These are phyloP conservation scores for Prosopocoilus inquinatus DNA, from an alignment of 2,888 invertebrate species.

Conservation along the genomic window DNA sequence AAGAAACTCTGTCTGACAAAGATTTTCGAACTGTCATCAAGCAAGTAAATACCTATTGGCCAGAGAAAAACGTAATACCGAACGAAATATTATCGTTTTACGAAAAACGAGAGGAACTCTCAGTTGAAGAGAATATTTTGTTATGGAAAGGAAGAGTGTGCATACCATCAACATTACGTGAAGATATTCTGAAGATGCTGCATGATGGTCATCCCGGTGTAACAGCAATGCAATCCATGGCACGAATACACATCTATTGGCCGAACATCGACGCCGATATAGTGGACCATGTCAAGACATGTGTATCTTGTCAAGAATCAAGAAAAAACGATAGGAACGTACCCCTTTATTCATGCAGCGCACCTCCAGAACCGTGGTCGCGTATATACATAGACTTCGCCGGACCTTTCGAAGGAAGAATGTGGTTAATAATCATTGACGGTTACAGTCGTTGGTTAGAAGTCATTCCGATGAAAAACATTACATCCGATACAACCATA, in stretches of 20 bases:
- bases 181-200: conserved; percentile 13
- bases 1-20: neutral
- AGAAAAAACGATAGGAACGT: conserved; percentile 11
- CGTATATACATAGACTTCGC: conserved; percentile 23
- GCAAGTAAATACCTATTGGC: neutral
- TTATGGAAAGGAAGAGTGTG: conserved; percentile 23
- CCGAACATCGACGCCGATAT: conserved; percentile 24
- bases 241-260: conserved; percentile 27
- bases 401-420: conserved; percentile 30
- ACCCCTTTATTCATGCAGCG: conserved; percentile 22
- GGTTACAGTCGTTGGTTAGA: too few species aligned
- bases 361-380: conserved; percentile 16
- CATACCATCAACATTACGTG: conserved; percentile 8
- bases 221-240: conserved; percentile 25
- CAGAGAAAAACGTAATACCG: neutral
- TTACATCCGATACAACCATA: too few species aligned
- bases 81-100: conserved; percentile 19
- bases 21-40: neutral
- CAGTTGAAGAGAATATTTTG: conserved; percentile 19
- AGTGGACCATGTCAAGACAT: conserved; percentile 7
- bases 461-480: too few species aligned
- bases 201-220: conserved; percentile 25
- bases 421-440: conserved; percentile 31
- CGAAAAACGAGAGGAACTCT: conserved; percentile 26
- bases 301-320: conserved; percentile 21